A percentile compares a stretch with the other conserved stretches of the same genome.
Conservation (phyloP, 2,113 vertebrate genomes). For the Perognathus longimembris region DNA sequence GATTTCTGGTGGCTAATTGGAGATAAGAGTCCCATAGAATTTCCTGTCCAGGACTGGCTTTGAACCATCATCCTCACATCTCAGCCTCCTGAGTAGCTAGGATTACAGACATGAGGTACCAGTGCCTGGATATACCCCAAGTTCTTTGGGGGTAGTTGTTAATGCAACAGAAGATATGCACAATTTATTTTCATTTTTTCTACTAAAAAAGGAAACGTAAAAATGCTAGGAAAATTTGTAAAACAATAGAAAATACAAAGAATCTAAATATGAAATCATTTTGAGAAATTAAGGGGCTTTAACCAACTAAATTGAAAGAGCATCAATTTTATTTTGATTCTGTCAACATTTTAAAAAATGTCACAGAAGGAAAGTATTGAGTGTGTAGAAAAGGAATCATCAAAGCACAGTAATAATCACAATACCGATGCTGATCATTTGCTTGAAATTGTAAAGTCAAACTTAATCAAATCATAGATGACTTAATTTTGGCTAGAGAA, state of each 20-base stretch:
- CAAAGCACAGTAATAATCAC: neutral
- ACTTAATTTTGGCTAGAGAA: slow-evolving; percentile 24
- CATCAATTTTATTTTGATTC: neutral
- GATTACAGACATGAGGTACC: too few species aligned
- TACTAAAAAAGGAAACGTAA: slow-evolving; percentile 12
- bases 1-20: too few species aligned
- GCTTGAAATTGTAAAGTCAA: neutral
- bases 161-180: neutral
- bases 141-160: neutral
- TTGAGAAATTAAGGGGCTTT: neutral
- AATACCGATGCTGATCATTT: neutral
- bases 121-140: neutral
- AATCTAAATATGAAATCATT: slow-evolving; percentile 4
- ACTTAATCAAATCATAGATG: neutral
- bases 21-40: too few species aligned
- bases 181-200: neutral
- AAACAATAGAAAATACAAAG: neutral
- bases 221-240: neutral
- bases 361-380: neutral
- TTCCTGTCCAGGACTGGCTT: too few species aligned
- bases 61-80: too few species aligned
- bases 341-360: neutral
- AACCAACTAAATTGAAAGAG: neutral
- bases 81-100: too few species aligned
- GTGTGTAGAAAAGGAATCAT: neutral